A percentile compares a stretch with the other conserved stretches of the same genome.
phyloP scores from a whole-genome alignment of 2,113 vertebrate genomes.

The Heterotis niloticus region DNA sequence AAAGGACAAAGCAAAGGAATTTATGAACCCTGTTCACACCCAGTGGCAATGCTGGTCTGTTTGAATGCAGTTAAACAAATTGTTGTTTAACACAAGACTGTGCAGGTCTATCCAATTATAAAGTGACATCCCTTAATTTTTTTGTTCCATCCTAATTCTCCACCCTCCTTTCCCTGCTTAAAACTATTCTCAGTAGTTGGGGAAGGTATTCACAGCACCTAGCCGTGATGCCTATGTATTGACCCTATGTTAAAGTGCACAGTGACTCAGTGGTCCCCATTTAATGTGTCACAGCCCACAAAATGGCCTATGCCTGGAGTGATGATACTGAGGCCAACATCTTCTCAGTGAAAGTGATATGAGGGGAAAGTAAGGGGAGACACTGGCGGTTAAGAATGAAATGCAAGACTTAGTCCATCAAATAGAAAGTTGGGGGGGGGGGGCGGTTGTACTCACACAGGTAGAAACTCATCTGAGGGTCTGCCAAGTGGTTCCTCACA shows the following conservation, averaged over 20 bases:
- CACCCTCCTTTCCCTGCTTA: neutral
- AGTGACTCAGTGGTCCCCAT: too few species aligned
- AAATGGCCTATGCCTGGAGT: too few species aligned
- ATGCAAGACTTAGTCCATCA: neutral
- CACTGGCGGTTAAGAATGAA: neutral
- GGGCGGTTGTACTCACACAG: conserved; percentile 70
- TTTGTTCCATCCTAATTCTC: neutral
- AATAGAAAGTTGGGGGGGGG: too few species aligned
- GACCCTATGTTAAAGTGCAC: too few species aligned
- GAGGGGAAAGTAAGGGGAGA: too few species aligned
- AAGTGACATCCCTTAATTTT: conserved; percentile 7
- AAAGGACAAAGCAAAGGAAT: neutral
- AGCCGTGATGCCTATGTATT: too few species aligned
- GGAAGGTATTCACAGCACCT: too few species aligned
- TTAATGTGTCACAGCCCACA: too few species aligned
- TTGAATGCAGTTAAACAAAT: conserved; percentile 21
- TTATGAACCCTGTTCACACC: conserved; percentile 2
- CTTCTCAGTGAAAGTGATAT: too few species aligned
- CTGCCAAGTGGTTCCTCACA: conserved; percentile 62
- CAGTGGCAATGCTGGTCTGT: conserved; percentile 18
- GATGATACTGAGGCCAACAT: too few species aligned
- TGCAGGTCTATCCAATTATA: neutral
- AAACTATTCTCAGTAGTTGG: conserved; percentile 2
- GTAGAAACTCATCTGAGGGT: conserved; percentile 62
- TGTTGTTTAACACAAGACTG: conserved; percentile 18